Conservation (phyloP, 2,797 vertebrate species). For the Tenualosa thibaudeaui region DNA sequence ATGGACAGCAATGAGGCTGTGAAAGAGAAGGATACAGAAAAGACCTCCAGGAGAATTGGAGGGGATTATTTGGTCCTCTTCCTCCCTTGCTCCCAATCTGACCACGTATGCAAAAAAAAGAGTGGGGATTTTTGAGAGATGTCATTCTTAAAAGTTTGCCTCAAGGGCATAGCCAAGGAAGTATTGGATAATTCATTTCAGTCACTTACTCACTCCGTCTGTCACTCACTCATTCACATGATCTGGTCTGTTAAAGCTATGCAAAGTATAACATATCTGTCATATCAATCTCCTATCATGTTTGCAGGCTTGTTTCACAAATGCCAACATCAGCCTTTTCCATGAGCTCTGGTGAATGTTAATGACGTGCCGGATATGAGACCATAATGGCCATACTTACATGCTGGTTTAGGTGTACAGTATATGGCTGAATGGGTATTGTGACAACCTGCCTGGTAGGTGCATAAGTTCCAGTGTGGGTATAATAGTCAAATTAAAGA, state of each 20-base stretch:
- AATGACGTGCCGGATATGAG: background rate
- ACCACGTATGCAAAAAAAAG: background rate
- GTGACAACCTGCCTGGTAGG: too few species aligned
- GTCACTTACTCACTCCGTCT: background rate
- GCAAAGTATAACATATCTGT: background rate
- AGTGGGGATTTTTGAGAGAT: background rate
- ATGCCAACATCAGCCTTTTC: background rate
- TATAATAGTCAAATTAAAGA: too few species aligned
- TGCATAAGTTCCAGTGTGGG: too few species aligned
- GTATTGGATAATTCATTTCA: background rate
- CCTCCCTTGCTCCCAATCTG: background rate
- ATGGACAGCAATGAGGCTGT: constrained; percentile 22
- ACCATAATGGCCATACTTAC: background rate
- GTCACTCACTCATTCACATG: background rate
- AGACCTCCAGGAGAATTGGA: background rate
- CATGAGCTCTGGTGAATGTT: background rate
- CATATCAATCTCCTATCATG: background rate
- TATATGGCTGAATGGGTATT: too few species aligned
- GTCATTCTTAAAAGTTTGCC: background rate
- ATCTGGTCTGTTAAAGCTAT: background rate
- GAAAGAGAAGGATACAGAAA: background rate
- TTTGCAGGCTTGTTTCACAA: background rate
- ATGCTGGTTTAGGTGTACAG: too few species aligned
- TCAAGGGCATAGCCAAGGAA: background rate
- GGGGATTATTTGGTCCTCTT: background rate